These are phyloP conservation scores for Cactoblastis cactorum DNA, from an alignment of 2,888 invertebrate species.

Conservation along the genomic window DNA sequence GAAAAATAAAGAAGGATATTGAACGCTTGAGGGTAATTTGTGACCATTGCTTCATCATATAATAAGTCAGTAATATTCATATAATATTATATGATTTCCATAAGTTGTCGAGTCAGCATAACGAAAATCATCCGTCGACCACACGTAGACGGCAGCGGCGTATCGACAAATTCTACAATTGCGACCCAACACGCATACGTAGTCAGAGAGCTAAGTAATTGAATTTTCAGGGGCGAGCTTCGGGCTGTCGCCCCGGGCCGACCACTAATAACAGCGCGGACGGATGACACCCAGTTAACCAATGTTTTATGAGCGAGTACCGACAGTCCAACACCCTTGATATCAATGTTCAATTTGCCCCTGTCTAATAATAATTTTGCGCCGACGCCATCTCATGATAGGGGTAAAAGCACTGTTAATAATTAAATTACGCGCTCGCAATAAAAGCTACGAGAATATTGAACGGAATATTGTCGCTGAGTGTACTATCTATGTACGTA, in stretches of 20 bases:
- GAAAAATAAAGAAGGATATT: too few relatives aligned
- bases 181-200: constrained; percentile 49
- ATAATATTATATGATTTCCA: background rate
- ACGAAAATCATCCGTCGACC: constrained; percentile 15
- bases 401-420: constrained; percentile 44
- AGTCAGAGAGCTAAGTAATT: constrained; percentile 59
- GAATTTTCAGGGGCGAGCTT: constrained; percentile 57
- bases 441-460: constrained; percentile 28
- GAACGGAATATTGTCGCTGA: constrained; percentile 17
- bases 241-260: constrained; percentile 37
- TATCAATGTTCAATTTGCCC: constrained; percentile 41
- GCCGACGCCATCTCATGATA: constrained; percentile 33
- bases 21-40: too few relatives aligned
- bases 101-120: constrained; percentile 10
- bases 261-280: constrained; percentile 46
- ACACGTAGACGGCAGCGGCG: constrained; percentile 42
- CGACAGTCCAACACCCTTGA: constrained; percentile 28
- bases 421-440: constrained; percentile 46
- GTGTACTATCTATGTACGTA: constrained; percentile 18
- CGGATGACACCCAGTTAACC: constrained; percentile 47
- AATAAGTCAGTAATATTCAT: background rate
- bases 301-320: constrained; percentile 45
- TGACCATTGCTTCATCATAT: too few relatives aligned
- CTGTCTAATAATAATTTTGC: constrained; percentile 33
- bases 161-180: constrained; percentile 45